Percentiles rank a stretch among this genome's conserved stretches.
These are phyloP conservation scores for Hartigia nigra DNA, from an alignment of 2,888 invertebrate species.

Conservation along the genomic window DNA sequence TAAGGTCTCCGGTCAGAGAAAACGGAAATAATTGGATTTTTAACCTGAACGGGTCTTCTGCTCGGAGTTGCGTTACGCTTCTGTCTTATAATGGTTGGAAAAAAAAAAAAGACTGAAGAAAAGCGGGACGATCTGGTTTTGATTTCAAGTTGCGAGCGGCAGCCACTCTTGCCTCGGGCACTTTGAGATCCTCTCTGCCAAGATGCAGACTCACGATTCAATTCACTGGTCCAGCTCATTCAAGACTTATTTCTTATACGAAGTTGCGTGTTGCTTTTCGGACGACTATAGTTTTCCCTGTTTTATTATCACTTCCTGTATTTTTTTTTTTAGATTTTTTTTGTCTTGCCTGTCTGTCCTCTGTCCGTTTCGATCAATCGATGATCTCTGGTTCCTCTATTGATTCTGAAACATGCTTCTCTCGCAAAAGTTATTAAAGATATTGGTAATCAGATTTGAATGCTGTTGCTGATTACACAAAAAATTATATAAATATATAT, in stretches of 20 bases:
- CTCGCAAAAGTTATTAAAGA: too few relatives aligned
- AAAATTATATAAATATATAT: too few relatives aligned
- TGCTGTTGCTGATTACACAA: too few relatives aligned
- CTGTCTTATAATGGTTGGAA: conserved; percentile 13
- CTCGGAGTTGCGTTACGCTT: conserved; percentile 10
- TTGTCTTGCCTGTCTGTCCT: too few relatives aligned
- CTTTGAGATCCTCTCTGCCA: neutral
- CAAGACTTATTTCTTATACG: conserved; percentile 2
- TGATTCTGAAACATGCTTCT: too few relatives aligned
- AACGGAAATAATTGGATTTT: conserved; percentile 20
- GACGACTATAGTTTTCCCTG: too few relatives aligned
- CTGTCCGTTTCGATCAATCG: too few relatives aligned
- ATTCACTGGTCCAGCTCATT: neutral
- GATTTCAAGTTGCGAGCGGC: conserved; percentile 2
- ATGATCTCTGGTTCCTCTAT: too few relatives aligned
- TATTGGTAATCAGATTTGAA: too few relatives aligned
- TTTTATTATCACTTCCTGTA: too few relatives aligned
- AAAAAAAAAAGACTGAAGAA: conserved; percentile 2
- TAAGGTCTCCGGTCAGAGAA: neutral
- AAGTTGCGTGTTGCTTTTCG: neutral
- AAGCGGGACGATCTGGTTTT: neutral
- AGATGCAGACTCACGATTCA: neutral
- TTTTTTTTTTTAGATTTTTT: too few relatives aligned
- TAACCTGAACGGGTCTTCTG: conserved; percentile 13
- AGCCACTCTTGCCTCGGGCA: neutral